Percentiles rank a stretch among this genome's conserved stretches.
Evolutionary conservation across 1,140 invertebrate genomes (phyloP).

Genomic region (Trichonephila clavipes): DNA sequence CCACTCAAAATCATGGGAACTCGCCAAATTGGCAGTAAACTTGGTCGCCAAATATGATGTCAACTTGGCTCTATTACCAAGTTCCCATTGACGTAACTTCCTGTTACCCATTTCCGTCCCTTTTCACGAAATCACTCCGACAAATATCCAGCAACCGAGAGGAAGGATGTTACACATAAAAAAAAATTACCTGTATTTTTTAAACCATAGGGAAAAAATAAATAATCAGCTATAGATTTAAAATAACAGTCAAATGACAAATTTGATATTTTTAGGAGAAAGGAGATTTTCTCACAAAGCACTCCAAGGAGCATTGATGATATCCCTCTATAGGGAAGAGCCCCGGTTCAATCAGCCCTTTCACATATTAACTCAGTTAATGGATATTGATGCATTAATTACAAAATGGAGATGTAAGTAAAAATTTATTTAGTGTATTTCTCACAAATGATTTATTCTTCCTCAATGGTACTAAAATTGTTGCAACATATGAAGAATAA

Average conservation of each 20-base stretch:
- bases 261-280: constrained; percentile 84
- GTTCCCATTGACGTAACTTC: too few species aligned
- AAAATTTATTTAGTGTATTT: not conserved
- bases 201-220: not conserved
- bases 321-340: constrained; percentile 97
- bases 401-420: constrained; percentile 99
- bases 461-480: not conserved
- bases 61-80: too few species aligned
- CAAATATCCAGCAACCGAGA: too few species aligned
- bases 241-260: too few species aligned
- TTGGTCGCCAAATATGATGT: too few species aligned
- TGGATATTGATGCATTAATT: constrained; percentile 98
- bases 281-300: constrained; percentile 94
- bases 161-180: too few species aligned
- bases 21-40: too few species aligned
- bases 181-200: too few species aligned
- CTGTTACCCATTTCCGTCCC: too few species aligned
- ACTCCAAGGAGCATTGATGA: constrained; percentile 97
- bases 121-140: too few species aligned
- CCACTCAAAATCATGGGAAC: too few species aligned
- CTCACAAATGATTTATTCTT: not conserved
- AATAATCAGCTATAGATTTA: not conserved
- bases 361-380: constrained; percentile 94
- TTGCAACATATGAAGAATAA: too few species aligned
- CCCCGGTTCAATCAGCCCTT: constrained; percentile 98